A percentile compares a stretch with the other conserved stretches of the same genome.
phyloP scores from a whole-genome alignment of 2,113 vertebrate genomes.

The Salvator merianae region DNA sequence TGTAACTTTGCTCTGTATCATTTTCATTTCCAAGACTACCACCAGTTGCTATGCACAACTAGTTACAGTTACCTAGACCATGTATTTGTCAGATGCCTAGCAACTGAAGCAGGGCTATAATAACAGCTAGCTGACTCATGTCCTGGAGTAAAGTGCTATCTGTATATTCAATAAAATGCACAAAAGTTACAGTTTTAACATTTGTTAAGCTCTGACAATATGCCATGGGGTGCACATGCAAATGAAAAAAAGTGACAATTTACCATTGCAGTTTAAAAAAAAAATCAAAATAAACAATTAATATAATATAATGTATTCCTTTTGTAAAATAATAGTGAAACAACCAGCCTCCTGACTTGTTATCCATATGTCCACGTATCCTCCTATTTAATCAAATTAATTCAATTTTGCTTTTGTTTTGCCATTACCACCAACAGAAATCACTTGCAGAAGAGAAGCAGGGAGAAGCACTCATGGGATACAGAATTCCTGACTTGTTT shows the following conservation, averaged over 20 bases:
- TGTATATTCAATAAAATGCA: neutral
- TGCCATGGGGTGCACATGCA: neutral
- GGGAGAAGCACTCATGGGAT: neutral
- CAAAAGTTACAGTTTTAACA: neutral
- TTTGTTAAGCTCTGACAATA: neutral
- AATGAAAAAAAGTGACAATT: neutral
- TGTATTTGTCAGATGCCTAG: neutral
- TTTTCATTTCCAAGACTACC: neutral
- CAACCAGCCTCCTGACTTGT: neutral
- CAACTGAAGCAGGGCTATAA: neutral
- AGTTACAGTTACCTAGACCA: neutral
- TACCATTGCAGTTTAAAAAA: neutral
- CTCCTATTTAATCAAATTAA: conserved; percentile 1
- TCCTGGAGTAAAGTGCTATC: neutral
- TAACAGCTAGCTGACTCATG: rapidly evolving
- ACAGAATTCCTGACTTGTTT: neutral
- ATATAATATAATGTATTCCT: neutral
- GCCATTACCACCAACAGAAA: neutral
- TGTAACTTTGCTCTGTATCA: neutral
- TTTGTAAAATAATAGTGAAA: neutral
- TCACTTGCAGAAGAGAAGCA: neutral
- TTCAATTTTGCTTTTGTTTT: conserved; percentile 11
- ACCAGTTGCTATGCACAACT: neutral
- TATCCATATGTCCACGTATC: conserved; percentile 1
- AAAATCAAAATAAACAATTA: neutral